phyloP scores from a whole-genome alignment of 2,113 vertebrate species.

The Melospiza georgiana region DNA sequence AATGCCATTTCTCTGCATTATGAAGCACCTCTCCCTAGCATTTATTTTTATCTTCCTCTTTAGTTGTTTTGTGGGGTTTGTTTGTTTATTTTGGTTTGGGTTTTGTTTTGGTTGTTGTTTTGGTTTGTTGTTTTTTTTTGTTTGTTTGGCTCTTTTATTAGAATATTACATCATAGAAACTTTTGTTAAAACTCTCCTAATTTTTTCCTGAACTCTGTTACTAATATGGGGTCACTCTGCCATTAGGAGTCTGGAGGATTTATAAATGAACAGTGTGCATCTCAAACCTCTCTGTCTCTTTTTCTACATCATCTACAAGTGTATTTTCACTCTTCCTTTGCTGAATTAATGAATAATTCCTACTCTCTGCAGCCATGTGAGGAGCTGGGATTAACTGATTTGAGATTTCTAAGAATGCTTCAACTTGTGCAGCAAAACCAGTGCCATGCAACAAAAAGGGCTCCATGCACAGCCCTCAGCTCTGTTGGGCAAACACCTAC shows the following conservation, averaged over 20 bases:
- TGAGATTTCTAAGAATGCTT: background rate
- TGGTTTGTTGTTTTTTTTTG: background rate
- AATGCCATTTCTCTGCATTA: background rate
- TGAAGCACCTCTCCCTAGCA: background rate
- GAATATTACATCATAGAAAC: background rate
- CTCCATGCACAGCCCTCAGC: background rate
- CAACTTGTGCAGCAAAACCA: background rate
- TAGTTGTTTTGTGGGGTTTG: background rate
- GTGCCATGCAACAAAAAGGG: background rate
- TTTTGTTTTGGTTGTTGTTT: background rate
- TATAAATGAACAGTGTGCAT: background rate
- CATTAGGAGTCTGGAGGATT: background rate
- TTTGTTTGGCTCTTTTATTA: background rate
- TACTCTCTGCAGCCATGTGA: background rate
- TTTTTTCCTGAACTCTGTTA: background rate
- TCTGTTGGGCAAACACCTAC: background rate
- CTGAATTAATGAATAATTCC: background rate
- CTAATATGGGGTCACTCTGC: background rate
- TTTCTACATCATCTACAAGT: background rate
- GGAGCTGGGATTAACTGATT: background rate
- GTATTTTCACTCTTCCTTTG: background rate
- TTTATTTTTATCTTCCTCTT: background rate
- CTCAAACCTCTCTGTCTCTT: background rate
- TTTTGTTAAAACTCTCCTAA: background rate
- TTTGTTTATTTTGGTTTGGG: background rate